These are phyloP conservation scores for Caenorhabditis panamensis DNA, from an alignment of 2,888 invertebrate species.

Conservation along the genomic window DNA sequence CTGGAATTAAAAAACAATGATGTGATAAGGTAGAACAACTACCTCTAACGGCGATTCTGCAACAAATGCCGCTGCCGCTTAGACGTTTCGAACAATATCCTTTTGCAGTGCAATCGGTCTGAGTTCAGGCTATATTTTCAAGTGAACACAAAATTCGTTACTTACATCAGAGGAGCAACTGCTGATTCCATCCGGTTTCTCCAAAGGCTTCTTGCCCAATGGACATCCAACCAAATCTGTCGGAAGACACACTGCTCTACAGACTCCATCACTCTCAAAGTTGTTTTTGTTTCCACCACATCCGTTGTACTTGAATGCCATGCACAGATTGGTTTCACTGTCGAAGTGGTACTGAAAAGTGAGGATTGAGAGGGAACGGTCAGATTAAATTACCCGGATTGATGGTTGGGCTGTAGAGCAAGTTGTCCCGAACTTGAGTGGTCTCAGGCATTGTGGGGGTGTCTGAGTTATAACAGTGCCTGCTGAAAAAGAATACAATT, in stretches of 20 bases:
- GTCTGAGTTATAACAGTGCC: neutral
- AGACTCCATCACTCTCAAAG: slow-evolving; percentile 30
- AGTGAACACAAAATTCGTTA: neutral
- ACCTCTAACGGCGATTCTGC: neutral
- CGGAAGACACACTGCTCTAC: neutral
- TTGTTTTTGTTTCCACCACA: slow-evolving; percentile 63
- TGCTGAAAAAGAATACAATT: neutral
- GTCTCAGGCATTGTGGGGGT: neutral
- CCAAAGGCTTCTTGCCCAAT: neutral
- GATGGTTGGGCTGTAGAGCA: slow-evolving; percentile 3
- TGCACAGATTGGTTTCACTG: slow-evolving; percentile 37
- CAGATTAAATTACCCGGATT: neutral
- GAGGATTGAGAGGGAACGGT: neutral
- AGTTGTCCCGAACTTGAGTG: slow-evolving; percentile 2
- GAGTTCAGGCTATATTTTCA: neutral
- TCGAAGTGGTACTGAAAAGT: slow-evolving; percentile 63
- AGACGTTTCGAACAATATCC: neutral
- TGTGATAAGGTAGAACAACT: neutral
- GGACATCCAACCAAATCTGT: neutral
- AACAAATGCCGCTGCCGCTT: neutral
- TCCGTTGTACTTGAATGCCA: slow-evolving; percentile 61
- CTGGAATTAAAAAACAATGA: neutral
- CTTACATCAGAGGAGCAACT: neutral
- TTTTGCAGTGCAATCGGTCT: neutral
- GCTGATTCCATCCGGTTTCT: neutral